phyloP scores from a whole-genome alignment of 2,113 vertebrate species.

The Rhinoptilus africanus region DNA sequence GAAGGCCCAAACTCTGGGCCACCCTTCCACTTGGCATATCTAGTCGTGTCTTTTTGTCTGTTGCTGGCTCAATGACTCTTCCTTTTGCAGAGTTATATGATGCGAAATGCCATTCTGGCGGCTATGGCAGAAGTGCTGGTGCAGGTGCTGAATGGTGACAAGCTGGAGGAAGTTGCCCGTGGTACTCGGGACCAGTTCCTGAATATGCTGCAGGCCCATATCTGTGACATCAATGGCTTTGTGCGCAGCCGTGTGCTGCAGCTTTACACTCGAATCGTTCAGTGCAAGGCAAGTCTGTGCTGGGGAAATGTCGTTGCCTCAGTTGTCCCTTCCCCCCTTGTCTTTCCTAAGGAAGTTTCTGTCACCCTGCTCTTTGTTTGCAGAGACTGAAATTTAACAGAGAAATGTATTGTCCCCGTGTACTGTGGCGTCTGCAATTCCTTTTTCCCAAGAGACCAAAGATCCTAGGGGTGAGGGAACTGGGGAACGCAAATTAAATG shows the following conservation, averaged over 20 bases:
- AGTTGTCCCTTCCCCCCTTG: neutral
- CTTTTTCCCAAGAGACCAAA: neutral
- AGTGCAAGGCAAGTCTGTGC: constrained; percentile 78
- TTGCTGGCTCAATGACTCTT: neutral
- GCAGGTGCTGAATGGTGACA: constrained; percentile 85
- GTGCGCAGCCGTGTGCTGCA: constrained; percentile 90
- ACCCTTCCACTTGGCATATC: neutral
- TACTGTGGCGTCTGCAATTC: neutral
- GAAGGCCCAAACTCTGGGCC: neutral
- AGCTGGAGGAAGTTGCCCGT: constrained; percentile 81
- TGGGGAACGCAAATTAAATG: neutral
- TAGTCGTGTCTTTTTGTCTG: neutral
- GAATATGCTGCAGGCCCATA: constrained; percentile 85
- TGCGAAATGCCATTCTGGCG: constrained; percentile 88
- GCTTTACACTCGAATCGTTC: constrained; percentile 86
- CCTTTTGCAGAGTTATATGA: constrained; percentile 78
- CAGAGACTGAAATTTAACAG: neutral
- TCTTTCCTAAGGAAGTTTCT: neutral
- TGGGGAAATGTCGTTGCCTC: rapidly evolving
- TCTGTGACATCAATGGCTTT: constrained; percentile 84
- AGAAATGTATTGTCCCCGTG: neutral
- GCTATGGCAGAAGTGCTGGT: constrained; percentile 87
- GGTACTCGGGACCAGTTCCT: constrained; percentile 88
- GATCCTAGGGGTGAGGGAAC: neutral
- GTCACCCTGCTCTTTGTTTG: neutral